Conservation (phyloP, 2,888 invertebrate species). For the Archips crataeganus region DNA sequence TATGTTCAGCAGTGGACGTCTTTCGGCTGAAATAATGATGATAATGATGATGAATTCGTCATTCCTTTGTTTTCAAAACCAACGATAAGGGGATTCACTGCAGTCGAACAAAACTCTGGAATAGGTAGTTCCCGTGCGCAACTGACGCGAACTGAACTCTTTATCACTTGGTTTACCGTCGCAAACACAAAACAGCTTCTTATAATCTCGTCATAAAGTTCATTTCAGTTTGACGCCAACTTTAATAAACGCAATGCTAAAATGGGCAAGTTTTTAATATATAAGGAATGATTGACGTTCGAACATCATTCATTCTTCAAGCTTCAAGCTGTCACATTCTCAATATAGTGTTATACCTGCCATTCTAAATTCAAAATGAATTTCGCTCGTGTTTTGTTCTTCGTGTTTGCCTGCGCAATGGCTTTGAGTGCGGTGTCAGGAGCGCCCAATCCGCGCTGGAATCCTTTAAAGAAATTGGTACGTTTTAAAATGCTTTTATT, state of each 20-base stretch:
- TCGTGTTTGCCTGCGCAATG: constrained; percentile 60
- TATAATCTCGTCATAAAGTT: background rate
- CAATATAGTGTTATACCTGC: background rate
- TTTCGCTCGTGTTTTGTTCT: constrained; percentile 59
- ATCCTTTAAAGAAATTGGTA: constrained; percentile 61
- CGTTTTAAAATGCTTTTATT: constrained; percentile 19
- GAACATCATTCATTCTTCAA: constrained; percentile 38
- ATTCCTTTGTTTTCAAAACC: background rate
- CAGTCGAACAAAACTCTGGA: constrained; percentile 12
- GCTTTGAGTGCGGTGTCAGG: constrained; percentile 50
- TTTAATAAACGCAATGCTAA: background rate
- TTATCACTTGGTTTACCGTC: constrained; percentile 8
- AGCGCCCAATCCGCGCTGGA: constrained; percentile 60
- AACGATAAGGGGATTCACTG: constrained; percentile 28
- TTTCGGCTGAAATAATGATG: no score
- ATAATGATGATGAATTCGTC: background rate
- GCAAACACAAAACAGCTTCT: background rate
- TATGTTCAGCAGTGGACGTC: no score
- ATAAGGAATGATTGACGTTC: constrained; percentile 18
- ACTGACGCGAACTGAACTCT: constrained; percentile 20
- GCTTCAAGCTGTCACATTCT: constrained; percentile 10
- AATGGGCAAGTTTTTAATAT: constrained; percentile 19
- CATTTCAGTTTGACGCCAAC: constrained; percentile 1
- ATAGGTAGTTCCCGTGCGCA: constrained; percentile 27
- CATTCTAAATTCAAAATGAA: constrained; percentile 55